Evolutionary conservation across 1,140 invertebrate species (phyloP), one percentile per base, ranked within the genome.

Genomic region (Atta cephalotes): DNA sequence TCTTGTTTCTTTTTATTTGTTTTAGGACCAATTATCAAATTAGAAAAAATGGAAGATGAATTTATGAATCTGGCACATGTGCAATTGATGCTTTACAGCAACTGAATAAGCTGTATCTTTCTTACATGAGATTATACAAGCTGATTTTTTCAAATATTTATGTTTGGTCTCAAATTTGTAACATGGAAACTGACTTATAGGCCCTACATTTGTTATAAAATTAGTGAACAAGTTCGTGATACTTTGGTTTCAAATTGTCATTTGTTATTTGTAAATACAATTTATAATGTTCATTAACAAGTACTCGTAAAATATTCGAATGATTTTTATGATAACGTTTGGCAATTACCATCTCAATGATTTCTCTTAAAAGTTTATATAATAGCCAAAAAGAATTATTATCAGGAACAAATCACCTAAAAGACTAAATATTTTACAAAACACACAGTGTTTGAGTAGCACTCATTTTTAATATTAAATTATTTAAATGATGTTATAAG

Each of bases 401-500:
- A 21, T 31, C 49, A 56, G 49, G 18, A 18, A 72, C 18, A 72
- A n/a, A 72, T 72, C 70, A 72, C 51, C 4, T n/a, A 72, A 31
- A 53, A 72, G 49, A 5, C 0, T 25, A 56, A 72, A 16, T 71
- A 71, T 49, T 71, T 71, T 51, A 71, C 45, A 51, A 71, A 71
- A 51, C 68, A 71, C 12, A 72, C 25, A 25, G 12, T 10, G 16
- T 72, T 51, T 72, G 25, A 56, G 49, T 56, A 31, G 49, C 49
- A 56, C 2, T 72, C 49, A 72, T 72, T 72, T 72, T 53, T 10
- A 72, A 72, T 56, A 49, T 14, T n/a, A 72, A 72, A 3, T n/a
- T 72, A 53, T 72, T 18, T 31, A 72, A 6, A 51, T 72, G 9
- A 0, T 28, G 18, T 72, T 53, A 0, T 18, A 72, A 9, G 25